Evolutionary conservation across 2,113 vertebrate genomes (phyloP).

Genomic region (Brachirus orientalis): DNA sequence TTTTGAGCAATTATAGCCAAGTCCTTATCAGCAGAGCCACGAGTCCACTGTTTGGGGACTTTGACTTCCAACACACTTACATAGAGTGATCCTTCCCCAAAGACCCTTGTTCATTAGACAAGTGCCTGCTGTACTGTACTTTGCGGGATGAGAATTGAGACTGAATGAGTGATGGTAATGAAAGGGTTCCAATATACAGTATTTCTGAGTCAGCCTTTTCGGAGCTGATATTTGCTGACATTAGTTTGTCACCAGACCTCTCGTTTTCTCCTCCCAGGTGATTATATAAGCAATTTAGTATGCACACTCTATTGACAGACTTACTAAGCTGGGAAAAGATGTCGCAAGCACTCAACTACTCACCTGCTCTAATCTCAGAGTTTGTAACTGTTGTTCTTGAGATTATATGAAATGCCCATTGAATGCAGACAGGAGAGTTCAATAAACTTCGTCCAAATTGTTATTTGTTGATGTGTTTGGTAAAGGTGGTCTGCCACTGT

Average conservation of each 20-base stretch:
- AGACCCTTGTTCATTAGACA: constrained; percentile 77
- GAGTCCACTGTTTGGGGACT: constrained; percentile 77
- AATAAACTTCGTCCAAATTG: constrained; percentile 23
- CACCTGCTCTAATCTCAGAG: constrained; percentile 31
- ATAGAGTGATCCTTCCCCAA: constrained; percentile 67
- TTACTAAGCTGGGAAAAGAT: constrained; percentile 44
- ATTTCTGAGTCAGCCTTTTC: constrained; percentile 75
- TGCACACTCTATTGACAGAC: constrained; percentile 42
- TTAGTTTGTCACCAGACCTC: constrained; percentile 69
- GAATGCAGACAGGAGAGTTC: constrained; percentile 28
- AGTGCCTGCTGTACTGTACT: constrained; percentile 63
- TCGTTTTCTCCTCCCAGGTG: constrained; percentile 13
- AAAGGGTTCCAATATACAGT: constrained; percentile 69
- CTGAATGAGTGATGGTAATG: constrained; percentile 74
- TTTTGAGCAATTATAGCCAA: constrained; percentile 78
- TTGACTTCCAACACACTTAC: constrained; percentile 69
- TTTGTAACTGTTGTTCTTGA: constrained; percentile 17
- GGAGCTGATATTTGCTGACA: constrained; percentile 69
- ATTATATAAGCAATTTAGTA: constrained; percentile 38
- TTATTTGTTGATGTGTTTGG: constrained; percentile 35
- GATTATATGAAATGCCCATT: background rate
- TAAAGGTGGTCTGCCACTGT: constrained; percentile 41
- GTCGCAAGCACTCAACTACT: constrained; percentile 48
- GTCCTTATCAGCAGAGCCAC: constrained; percentile 79
- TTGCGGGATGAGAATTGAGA: constrained; percentile 65